These are phyloP conservation scores for Riptortus pedestris DNA, from an alignment of 1,140 invertebrate genomes.

Conservation along the genomic window DNA sequence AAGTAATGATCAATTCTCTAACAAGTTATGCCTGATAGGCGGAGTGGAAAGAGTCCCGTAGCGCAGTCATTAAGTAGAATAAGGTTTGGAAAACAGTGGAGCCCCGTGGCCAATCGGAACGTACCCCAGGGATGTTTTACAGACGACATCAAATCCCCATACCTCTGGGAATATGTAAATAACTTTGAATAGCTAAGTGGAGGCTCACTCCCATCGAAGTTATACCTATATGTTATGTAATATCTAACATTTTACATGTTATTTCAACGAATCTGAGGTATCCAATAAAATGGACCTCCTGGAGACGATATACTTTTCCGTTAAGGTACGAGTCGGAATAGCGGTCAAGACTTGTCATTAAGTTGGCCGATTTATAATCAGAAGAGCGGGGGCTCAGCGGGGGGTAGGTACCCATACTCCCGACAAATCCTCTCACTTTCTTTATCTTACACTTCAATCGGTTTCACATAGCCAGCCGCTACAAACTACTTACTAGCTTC, in stretches of 20 bases:
- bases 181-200: background rate
- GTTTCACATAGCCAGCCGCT: too few relatives aligned
- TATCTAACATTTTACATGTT: slow-evolving; percentile 4
- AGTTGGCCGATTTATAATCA: slow-evolving; percentile 1
- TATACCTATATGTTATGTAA: background rate
- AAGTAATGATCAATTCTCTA: too few relatives aligned
- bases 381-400: background rate
- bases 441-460: too few relatives aligned
- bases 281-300: background rate
- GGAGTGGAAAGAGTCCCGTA: too few relatives aligned
- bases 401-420: background rate
- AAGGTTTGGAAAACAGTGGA: too few relatives aligned
- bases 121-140: background rate
- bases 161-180: slow-evolving; percentile 1
- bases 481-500: too few relatives aligned
- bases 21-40: too few relatives aligned
- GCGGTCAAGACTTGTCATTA: background rate
- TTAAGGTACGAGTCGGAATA: too few relatives aligned
- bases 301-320: background rate
- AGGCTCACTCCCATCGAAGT: too few relatives aligned
- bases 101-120: too few relatives aligned
- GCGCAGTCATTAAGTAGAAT: too few relatives aligned
- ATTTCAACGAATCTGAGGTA: background rate
- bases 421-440: too few relatives aligned
- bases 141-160: background rate